Base-by-base conservation (phyloP, 2,113 vertebrate species). In the Rafetus swinhoei region DNA sequence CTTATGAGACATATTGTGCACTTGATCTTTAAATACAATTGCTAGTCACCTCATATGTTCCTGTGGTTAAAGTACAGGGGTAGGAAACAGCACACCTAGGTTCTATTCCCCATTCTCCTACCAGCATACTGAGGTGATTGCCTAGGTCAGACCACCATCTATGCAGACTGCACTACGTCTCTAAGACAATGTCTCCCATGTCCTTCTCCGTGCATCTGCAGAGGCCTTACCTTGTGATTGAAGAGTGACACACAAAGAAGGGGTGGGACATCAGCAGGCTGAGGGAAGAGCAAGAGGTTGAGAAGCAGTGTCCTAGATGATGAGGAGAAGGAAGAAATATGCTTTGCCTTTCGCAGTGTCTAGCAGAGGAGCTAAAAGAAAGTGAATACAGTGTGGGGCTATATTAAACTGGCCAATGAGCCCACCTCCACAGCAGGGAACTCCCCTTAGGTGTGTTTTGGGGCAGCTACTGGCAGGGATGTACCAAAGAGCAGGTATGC, bases 261-360 rank as follows among this genome's bases (percentile, higher is more conserved):
- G 2, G 7, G 81, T 90, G 55, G 74, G 35, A 53, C 22, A 7
- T n/a, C 92, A 92, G 11, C 1, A 3, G 59, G 18, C 35, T 45
- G 72, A 24, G 3, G 21, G 92, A 88, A 81, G 32, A 62, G 22
- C 39, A 86, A 84, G 89, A 21, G 50, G 29, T 88, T 56, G 85
- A 86, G 89, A 3, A 9, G 22, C 0, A 81, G n/a, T 54, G 81
- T 69, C 74, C 3, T n/a, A n/a, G 2, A 82, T 5, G 92, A 45
- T n/a, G 82, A 57, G 57, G 82, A 85, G 35, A 1, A 7, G 2
- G 2, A 69, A 5, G 65, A 8, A 81, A 54, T 27, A 65, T 50
- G 0, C 0, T 88, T 4, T 8, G n/a, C 76, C 92, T n/a, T 86
- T 92, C 27, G 6, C 4, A 81, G 0, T 0, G 0, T 81, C 86